Percentiles rank a stretch among this genome's conserved stretches.
These are phyloP conservation scores for Pandion haliaetus DNA, from an alignment of 2,113 vertebrate genomes.

Conservation along the genomic window DNA sequence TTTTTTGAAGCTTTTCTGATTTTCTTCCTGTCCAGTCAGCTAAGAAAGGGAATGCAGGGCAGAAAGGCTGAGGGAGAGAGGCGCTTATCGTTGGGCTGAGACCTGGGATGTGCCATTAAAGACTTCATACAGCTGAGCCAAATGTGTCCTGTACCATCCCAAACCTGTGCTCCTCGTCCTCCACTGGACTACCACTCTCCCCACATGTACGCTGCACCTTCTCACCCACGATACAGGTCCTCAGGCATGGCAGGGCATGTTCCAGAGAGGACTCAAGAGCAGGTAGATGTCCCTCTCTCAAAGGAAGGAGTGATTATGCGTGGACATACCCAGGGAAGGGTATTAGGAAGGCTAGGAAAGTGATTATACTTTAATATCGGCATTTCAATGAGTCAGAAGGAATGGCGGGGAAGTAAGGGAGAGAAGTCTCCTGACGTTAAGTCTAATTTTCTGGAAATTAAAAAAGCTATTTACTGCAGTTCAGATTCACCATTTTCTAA, in stretches of 20 bases:
- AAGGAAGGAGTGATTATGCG: neutral
- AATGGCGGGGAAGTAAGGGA: neutral
- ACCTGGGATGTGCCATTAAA: neutral
- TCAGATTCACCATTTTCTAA: neutral
- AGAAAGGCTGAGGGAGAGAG: neutral
- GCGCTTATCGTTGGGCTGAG: neutral
- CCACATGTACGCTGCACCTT: neutral
- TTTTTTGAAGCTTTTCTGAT: neutral
- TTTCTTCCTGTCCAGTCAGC: neutral
- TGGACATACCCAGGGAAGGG: neutral
- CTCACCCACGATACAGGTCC: fast-evolving
- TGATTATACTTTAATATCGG: neutral
- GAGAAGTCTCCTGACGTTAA: neutral
- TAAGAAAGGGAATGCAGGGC: neutral
- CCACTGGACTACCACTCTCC: neutral
- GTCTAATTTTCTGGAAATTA: neutral
- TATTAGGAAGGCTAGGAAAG: neutral
- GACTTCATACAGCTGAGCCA: neutral
- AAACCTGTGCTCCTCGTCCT: neutral
- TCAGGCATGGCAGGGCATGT: fast-evolving
- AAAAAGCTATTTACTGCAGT: neutral
- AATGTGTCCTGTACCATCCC: neutral
- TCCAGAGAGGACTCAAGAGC: neutral
- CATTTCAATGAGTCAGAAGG: neutral
- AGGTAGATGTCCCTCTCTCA: neutral